Conservation (phyloP, 2,888 invertebrate species). For the Phragmatobia fuliginosa region DNA sequence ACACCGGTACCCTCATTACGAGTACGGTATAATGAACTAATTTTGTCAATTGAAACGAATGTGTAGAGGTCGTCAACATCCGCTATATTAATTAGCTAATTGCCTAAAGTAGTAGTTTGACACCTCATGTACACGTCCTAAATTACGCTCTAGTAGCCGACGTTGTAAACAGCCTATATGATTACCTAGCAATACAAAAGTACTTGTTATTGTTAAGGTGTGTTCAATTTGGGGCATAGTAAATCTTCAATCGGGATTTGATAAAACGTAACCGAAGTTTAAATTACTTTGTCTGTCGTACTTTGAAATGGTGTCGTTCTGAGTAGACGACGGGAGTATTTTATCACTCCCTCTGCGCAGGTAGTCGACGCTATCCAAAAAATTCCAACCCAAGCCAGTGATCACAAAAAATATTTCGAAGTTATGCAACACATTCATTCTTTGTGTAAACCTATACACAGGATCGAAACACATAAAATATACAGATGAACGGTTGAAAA, state of each 20-base stretch:
- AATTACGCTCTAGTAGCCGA: not conserved
- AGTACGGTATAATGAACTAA: slow-evolving; percentile 51
- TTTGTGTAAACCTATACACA: slow-evolving; percentile 42
- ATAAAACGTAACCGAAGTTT: not conserved
- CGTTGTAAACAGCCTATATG: not conserved
- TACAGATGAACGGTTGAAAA: not conserved
- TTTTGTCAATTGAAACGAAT: slow-evolving; percentile 60
- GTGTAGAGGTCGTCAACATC: slow-evolving; percentile 55
- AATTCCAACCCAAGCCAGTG: slow-evolving; percentile 49
- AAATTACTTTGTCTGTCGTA: slow-evolving; percentile 13
- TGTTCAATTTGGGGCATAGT: not conserved
- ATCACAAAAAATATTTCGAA: slow-evolving; percentile 58
- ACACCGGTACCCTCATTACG: slow-evolving; percentile 18
- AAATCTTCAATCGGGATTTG: not conserved
- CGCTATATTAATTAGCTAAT: slow-evolving; percentile 52
- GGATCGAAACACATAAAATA: slow-evolving; percentile 43
- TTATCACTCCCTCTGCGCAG: slow-evolving; percentile 50
- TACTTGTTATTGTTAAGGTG: not conserved
- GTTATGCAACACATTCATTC: slow-evolving; percentile 63
- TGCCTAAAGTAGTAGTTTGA: slow-evolving; percentile 41
- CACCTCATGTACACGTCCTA: slow-evolving; percentile 28
- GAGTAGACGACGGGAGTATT: slow-evolving; percentile 23
- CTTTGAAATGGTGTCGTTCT: slow-evolving; percentile 26
- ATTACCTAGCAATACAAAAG: not conserved
- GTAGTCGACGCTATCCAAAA: slow-evolving; percentile 59